phyloP scores from a whole-genome alignment of 1,140 invertebrate species.

The Procambarus virginalis region DNA sequence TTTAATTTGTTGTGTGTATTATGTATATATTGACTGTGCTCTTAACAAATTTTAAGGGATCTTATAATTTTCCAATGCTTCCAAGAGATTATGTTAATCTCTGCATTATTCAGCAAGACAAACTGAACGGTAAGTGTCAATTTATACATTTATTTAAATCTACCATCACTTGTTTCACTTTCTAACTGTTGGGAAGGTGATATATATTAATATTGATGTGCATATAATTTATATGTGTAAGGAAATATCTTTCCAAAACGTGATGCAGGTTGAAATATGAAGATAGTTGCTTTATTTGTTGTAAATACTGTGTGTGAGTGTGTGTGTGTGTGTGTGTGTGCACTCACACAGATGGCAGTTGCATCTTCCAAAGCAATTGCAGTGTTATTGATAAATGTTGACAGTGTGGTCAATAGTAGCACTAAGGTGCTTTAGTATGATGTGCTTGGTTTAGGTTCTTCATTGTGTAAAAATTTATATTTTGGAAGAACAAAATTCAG shows the following conservation, averaged over 20 bases:
- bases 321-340: too few relatives aligned
- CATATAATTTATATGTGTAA: background rate
- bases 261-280: conserved; percentile 2
- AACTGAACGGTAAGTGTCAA: background rate
- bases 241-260: background rate
- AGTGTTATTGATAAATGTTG: too few relatives aligned
- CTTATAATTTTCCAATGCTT: background rate
- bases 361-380: too few relatives aligned
- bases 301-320: background rate
- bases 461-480: too few relatives aligned
- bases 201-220: background rate
- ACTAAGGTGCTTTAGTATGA: too few relatives aligned
- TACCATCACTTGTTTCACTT: too few relatives aligned
- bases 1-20: background rate
- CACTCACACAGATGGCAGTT: too few relatives aligned
- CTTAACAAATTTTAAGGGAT: background rate
- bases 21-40: background rate
- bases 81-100: background rate
- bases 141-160: background rate
- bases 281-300: conserved; percentile 2
- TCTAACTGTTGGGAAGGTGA: background rate
- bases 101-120: background rate
- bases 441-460: too few relatives aligned
- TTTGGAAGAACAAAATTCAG: too few relatives aligned
- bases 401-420: too few relatives aligned